Evolutionary conservation across 2,113 vertebrate genomes (phyloP), one percentile per base, ranked within the genome.

Genomic region (Galemys pyrenaicus): DNA sequence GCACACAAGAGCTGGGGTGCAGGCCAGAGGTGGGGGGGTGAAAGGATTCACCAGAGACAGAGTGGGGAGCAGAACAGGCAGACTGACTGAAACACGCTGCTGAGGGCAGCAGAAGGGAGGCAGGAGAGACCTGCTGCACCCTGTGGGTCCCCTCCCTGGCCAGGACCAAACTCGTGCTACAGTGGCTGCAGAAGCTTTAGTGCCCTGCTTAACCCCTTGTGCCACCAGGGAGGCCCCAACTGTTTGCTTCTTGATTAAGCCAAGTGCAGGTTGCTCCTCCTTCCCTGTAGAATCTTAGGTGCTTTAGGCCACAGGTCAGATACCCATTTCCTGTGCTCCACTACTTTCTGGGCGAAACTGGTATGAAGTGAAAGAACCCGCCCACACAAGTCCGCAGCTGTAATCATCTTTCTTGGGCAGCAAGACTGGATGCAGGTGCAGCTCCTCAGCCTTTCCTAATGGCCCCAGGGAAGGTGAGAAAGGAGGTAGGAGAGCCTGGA

Each of bases 301-400:
- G 44, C 37, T 75, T 73, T 56, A 67, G 60, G 30, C 73, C 87
- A 35, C 44, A 58, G 56, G 51, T 46, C 56, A 37, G 54, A 6
- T 22, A 67, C 41, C 64, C 46, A 20, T 13, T 73, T 41, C 20
- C 70, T 64, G 49, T 6, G 49, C n/a, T 41, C 49, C 5, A 1
- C 67, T 95, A 75, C 85, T 84, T 92, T 17, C 73, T 94, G 64
- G 73, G n/a, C 58, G 65, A 82, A 83, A 51, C 44, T 49, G 30
- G 62, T 44, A 8, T 75, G 35, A 65, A 41, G 68, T 35, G 19
- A n/a, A 67, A 49, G 75, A 39, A 49, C 44, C 35, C 15, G 6
- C 10, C 80, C 62, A 51, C 74, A 62, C 51, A 60, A 62, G 75
- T 85, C 46, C 62, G 17, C 37, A 46, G 71, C 39, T 81, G 56